These are phyloP conservation scores for Tinea semifulvella DNA, from an alignment of 2,888 invertebrate genomes.

Conservation along the genomic window DNA sequence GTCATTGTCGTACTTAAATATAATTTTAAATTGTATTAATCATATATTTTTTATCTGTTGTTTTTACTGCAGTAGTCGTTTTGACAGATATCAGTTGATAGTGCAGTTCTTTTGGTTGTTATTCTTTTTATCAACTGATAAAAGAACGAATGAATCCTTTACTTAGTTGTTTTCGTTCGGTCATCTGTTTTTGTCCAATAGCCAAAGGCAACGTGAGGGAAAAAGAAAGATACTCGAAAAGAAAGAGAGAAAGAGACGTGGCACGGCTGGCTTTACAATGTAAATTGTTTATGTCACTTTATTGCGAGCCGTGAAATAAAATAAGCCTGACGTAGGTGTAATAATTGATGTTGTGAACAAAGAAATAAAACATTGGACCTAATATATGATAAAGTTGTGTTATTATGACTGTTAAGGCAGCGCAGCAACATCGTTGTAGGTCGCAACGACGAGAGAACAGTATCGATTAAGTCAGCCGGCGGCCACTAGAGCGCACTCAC, in stretches of 20 bases:
- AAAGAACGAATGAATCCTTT: constrained; percentile 1
- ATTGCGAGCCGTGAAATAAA: background rate
- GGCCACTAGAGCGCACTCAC: constrained; percentile 60
- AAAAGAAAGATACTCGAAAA: background rate
- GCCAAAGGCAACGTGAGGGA: background rate
- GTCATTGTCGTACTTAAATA: no score
- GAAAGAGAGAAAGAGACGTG: background rate
- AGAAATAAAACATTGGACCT: background rate
- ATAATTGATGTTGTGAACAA: background rate
- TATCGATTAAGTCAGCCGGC: constrained; percentile 46
- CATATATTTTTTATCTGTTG: no score
- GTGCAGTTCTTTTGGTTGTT: no score
- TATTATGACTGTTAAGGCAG: background rate
- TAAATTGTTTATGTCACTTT: constrained; percentile 7
- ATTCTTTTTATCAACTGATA: constrained; percentile 11
- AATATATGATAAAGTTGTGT: background rate
- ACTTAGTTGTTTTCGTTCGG: background rate
- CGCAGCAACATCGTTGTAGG: background rate
- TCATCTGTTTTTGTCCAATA: background rate
- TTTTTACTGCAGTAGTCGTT: no score
- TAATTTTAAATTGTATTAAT: no score
- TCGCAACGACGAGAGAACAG: constrained; percentile 17
- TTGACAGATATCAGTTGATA: no score
- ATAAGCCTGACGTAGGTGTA: background rate
- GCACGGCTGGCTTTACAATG: constrained; percentile 1